Base-by-base conservation (phyloP, 1,140 invertebrate genomes). In the Cyrtorhinus lividipennis region DNA sequence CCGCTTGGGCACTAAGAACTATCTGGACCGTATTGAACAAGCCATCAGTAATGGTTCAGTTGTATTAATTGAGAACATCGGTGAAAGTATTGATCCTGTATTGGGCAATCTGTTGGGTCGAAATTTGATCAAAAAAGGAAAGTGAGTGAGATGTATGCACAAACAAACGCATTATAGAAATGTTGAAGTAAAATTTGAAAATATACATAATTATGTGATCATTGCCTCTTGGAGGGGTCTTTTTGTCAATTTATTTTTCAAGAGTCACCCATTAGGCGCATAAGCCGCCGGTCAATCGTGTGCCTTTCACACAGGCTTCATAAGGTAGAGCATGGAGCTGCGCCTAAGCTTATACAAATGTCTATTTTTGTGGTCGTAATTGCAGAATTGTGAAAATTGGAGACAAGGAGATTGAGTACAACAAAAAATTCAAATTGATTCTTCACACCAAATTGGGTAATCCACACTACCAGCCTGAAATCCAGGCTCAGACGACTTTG, bases 381-480 rank as follows among this genome's bases (percentile, higher is more conserved):
- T 79, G 20, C 56, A 81, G 81, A 53, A 81, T 80, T 20, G 83
- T 88, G 20, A 84, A 88, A 78, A 86, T 96, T 65, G 92, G 92
- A 8, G 92, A 95, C 71, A 87, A 88, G 69, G 92, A 95, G 75
- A 83, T 95, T 38, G 90, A 95, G 71, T 95, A 85, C 72, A 83
- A 92, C 75, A 78, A 80, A 0, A 79, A 80, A 27, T 97, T 96
- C 73, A 80, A 83, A 18, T 76, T 96, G 0, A 88, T 96, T 65
- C 72, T 96, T 0, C 93, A 96, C 71, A 96, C 93, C 0, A 96
- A 96, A 76, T 71, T 96, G 46, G 91, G 88, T 0, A 96, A 95
- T 77, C 93, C 92, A 2, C 92, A 95, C 74, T 97, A 95, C 71
- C 92, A 94, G 71, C 92, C 92, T 0, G 93, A 97, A 76, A 90